These are phyloP conservation scores for Tympanoctomys barrerae DNA, from an alignment of 2,797 vertebrate species.

Conservation along the genomic window DNA sequence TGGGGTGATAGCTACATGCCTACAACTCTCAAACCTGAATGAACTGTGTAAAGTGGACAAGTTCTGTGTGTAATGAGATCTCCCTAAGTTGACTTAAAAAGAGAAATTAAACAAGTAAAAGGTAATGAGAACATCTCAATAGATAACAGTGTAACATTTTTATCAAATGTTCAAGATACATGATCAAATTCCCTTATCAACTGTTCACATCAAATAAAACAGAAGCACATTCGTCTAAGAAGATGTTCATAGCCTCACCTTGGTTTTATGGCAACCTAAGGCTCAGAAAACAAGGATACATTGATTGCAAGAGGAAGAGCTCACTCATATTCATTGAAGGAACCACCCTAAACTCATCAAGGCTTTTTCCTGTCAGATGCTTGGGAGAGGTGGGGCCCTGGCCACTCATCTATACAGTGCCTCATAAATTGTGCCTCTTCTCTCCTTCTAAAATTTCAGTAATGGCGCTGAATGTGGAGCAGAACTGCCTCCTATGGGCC, in stretches of 20 bases:
- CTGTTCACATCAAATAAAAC: constrained; percentile 15
- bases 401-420: neutral
- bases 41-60: neutral
- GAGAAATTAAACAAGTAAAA: constrained; percentile 21
- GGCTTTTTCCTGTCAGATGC: neutral
- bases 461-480: neutral
- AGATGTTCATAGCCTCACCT: neutral
- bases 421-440: neutral
- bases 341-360: neutral
- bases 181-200: neutral
- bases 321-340: neutral
- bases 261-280: neutral
- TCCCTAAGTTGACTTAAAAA: neutral
- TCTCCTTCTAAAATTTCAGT: neutral
- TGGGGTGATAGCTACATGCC: neutral
- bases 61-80: no score
- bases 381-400: neutral
- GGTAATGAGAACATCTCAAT: neutral
- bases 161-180: constrained; percentile 8
- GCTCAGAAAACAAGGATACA: neutral
- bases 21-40: neutral
- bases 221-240: neutral
- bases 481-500: neutral
- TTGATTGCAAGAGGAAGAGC: neutral
- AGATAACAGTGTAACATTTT: neutral